phyloP scores from a whole-genome alignment of 2,888 invertebrate genomes.

The Carcina quercana region DNA sequence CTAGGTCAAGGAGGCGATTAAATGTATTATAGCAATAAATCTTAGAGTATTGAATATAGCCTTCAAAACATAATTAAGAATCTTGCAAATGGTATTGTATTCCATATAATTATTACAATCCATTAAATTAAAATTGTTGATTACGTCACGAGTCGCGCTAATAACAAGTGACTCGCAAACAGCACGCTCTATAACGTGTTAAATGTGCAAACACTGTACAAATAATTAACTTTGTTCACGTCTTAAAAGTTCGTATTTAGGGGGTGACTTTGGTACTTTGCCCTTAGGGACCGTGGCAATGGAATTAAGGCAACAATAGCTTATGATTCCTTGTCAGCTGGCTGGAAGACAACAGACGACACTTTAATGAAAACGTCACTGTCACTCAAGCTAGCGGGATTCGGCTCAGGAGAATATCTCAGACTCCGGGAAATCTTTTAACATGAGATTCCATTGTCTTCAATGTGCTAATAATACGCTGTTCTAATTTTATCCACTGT shows the following conservation, averaged over 20 bases:
- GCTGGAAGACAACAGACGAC: conserved; percentile 41
- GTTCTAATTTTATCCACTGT: no score
- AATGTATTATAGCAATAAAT: no score
- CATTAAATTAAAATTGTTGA: no score
- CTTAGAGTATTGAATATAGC: no score
- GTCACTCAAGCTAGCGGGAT: conserved; percentile 30
- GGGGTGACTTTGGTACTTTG: conserved; percentile 27
- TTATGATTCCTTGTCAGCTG: conserved; percentile 42
- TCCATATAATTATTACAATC: no score
- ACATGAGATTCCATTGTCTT: no score
- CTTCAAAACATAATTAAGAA: no score
- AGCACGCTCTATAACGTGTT: conserved; percentile 31
- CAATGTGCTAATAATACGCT: no score
- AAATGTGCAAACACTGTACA: conserved; percentile 30
- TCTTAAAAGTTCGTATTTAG: conserved; percentile 28
- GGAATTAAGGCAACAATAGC: conserved; percentile 41
- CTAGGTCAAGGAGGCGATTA: no score
- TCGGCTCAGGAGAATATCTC: conserved; percentile 31
- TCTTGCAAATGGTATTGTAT: no score
- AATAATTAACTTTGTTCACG: conserved; percentile 27
- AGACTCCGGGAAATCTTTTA: no score
- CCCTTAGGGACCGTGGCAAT: conserved; percentile 23
- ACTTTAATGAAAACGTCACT: conserved; percentile 51
- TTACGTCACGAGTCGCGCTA: conserved; percentile 33
- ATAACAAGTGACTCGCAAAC: conserved; percentile 33